Base-by-base conservation (phyloP, 2,113 vertebrate species). In the Micromys minutus region DNA sequence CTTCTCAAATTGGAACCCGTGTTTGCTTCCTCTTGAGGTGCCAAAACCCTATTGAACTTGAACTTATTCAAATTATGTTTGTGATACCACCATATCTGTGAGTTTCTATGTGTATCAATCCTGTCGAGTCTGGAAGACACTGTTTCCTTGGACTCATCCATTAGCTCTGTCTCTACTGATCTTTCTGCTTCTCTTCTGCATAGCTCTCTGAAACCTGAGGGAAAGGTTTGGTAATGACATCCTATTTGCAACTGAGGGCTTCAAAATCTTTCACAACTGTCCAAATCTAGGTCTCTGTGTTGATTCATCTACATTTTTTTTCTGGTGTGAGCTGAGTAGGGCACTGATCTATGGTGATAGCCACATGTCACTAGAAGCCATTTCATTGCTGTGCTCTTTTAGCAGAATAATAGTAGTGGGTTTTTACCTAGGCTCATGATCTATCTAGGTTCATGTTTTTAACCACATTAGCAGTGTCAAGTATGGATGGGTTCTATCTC, bases 181-280 rank as follows among this genome's bases (percentile, higher is more conserved):
- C 7, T 29, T 42, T 42, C 80, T 29, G 24, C 22, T 26, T 29
- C 55, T 57, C 59, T 81, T 29, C 36, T 83, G 55, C n/a, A 61
- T 61, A 17, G 13, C 55, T 59, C 3, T 3, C 36, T 42, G 36
- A 81, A 21, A 57, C 55, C 36, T 29, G 22, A 57, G 21, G 34
- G 5, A 3, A 15, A 1, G 6, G 55, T 39, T 59, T 22, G 1
- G 7, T 61, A 4, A 61, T 2, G 1, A 61, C 39, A 61, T 31
- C n/a, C 57, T 61, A 29, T 42, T 61, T 29, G 61, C 7, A 26
- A 42, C 13, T 42, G 7, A 61, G n/a, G 42, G 24, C 55, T 39
- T 24, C 24, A 26, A 59, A 59, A 22, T 59, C n/a, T 39, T 15
- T 61, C n/a, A 42, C 7, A 29, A 42, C 4, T 61, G 1, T 42